A percentile compares a stretch with the other conserved stretches of the same genome.
phyloP scores from a whole-genome alignment of 2,113 vertebrate species.

The Menidia beryllina region DNA sequence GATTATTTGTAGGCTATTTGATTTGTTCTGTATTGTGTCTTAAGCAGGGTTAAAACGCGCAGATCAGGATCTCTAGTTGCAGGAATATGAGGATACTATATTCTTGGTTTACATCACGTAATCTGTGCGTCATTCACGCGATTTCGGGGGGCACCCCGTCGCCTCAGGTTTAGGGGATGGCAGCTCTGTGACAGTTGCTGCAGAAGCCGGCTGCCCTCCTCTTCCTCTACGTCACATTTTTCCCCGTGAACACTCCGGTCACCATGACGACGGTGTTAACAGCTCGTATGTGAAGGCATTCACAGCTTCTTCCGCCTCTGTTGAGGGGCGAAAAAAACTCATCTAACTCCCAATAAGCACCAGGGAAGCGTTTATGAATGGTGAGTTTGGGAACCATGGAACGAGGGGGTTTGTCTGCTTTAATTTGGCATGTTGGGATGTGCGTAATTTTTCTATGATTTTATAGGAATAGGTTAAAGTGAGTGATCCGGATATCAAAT shows the following conservation, averaged over 20 bases:
- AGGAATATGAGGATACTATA: background rate
- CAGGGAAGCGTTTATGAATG: background rate
- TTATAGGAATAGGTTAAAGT: background rate
- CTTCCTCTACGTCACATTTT: constrained; percentile 56
- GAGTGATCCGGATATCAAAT: no score
- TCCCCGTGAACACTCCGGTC: constrained; percentile 35
- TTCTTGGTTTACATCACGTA: background rate
- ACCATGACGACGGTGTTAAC: constrained; percentile 62
- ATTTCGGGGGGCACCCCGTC: background rate
- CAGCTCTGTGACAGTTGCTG: background rate
- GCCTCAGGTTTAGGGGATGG: background rate
- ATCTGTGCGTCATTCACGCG: background rate
- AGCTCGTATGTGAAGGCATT: constrained; percentile 23
- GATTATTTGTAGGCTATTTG: no score
- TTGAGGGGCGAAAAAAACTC: constrained; percentile 1
- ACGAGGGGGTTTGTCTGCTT: background rate
- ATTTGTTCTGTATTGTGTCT: background rate
- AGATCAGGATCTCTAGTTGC: background rate
- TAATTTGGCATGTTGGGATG: background rate
- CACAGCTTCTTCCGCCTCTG: background rate
- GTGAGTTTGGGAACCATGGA: background rate
- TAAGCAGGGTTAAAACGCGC: background rate
- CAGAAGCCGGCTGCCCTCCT: constrained; percentile 5
- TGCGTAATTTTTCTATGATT: background rate
- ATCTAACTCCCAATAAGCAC: background rate